phyloP scores from a whole-genome alignment of 2,888 invertebrate genomes.

The Hetaerina titia region DNA sequence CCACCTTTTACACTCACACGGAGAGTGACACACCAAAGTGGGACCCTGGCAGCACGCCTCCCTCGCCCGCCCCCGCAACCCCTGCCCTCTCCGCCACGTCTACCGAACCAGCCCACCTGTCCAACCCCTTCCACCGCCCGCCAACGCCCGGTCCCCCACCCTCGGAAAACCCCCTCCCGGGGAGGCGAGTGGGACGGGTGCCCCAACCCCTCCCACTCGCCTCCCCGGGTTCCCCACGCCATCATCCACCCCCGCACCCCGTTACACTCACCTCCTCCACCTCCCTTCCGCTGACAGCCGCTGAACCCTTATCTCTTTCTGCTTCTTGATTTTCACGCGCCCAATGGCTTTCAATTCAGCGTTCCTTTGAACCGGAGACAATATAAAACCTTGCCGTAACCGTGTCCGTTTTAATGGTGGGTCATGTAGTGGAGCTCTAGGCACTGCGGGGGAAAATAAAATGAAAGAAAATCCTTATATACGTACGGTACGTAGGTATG shows the following conservation, averaged over 20 bases:
- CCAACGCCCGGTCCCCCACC: not conserved
- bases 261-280: not conserved
- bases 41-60: not conserved
- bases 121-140: not conserved
- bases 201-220: not conserved
- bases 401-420: conserved; percentile 9
- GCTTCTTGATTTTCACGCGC: conserved; percentile 55
- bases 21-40: not conserved
- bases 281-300: conserved; percentile 46
- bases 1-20: not conserved
- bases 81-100: not conserved
- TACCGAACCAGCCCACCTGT: no score
- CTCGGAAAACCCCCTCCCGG: not conserved
- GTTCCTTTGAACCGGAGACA: conserved; percentile 45
- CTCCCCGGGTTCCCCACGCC: not conserved
- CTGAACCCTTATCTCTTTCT: conserved; percentile 63
- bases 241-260: not conserved
- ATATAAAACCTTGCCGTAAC: conserved; percentile 24
- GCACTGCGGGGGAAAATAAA: not conserved
- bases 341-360: conserved; percentile 52
- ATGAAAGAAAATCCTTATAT: not conserved
- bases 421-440: not conserved
- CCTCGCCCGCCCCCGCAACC: not conserved
- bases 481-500: not conserved
- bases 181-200: not conserved